phyloP scores from a whole-genome alignment of 2,888 invertebrate genomes.

The Proisotoma minuta region DNA sequence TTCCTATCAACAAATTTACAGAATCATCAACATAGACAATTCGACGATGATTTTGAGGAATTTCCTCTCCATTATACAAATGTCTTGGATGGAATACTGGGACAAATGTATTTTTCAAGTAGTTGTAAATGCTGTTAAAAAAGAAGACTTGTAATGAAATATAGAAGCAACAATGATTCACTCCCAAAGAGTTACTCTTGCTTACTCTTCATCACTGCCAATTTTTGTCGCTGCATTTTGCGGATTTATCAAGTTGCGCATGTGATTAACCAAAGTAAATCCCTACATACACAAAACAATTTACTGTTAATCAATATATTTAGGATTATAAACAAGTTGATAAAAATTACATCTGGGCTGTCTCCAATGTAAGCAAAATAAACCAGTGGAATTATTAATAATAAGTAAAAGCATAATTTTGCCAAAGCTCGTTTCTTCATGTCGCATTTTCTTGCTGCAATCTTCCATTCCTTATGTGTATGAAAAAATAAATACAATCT shows the following conservation, averaged over 20 bases:
- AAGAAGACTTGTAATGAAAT: no score
- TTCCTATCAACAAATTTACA: conserved; percentile 28
- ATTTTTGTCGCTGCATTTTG: no score
- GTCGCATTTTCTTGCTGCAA: conserved; percentile 27
- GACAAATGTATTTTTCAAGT: conserved; percentile 20
- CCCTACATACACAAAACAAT: no score
- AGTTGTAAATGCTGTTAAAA: conserved; percentile 21
- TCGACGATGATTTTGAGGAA: neutral
- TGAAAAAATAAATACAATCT: neutral
- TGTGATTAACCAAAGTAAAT: no score
- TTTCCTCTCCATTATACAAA: conserved; percentile 14
- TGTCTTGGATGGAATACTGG: conserved; percentile 18
- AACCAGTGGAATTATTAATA: no score
- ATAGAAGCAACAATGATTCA: neutral
- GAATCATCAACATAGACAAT: conserved; percentile 17
- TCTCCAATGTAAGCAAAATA: no score
- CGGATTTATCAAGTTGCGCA: no score
- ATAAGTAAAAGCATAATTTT: neutral
- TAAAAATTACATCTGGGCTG: no score
- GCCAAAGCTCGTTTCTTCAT: neutral
- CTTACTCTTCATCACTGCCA: no score
- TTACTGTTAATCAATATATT: no score
- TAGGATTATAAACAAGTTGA: no score
- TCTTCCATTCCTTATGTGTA: conserved; percentile 12
- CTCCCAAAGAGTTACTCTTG: no score